Conservation (phyloP, 2,797 vertebrate species). For the Brotula barbata region DNA sequence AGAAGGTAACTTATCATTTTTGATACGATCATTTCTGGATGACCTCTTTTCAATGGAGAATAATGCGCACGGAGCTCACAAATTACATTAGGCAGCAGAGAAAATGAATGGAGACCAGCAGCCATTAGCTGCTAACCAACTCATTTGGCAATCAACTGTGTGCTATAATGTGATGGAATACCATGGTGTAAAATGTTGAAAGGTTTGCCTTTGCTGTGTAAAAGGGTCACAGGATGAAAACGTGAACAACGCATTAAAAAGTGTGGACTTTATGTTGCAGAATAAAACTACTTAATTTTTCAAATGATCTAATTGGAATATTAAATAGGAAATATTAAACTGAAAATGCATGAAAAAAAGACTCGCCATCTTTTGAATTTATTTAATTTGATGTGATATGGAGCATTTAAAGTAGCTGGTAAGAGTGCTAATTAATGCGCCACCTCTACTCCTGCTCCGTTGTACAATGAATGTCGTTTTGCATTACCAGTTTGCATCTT, state of each 20-base stretch:
- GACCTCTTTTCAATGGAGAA: constrained; percentile 9
- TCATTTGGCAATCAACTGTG: constrained; percentile 16
- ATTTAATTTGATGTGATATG: no score
- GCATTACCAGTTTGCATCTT: constrained; percentile 11
- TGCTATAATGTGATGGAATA: constrained; percentile 24
- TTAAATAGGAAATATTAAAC: no score
- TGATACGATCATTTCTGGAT: constrained; percentile 5
- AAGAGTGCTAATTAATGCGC: no score
- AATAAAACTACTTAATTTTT: no score
- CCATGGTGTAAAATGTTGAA: constrained; percentile 13
- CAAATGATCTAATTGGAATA: neutral
- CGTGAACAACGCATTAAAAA: neutral
- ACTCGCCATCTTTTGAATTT: no score
- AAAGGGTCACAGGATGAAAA: constrained; percentile 8
- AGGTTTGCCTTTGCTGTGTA: neutral
- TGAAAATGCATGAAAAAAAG: no score
- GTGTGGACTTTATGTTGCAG: neutral
- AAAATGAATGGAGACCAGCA: constrained; percentile 21
- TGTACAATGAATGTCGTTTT: constrained; percentile 18
- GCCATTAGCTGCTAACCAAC: constrained; percentile 24
- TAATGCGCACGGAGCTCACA: constrained; percentile 14
- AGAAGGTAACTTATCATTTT: constrained; percentile 7
- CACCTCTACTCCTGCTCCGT: neutral
- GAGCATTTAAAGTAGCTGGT: no score
- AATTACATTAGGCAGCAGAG: constrained; percentile 28